phyloP scores from a whole-genome alignment of 2,888 invertebrate genomes.

The Bedellia somnulentella region DNA sequence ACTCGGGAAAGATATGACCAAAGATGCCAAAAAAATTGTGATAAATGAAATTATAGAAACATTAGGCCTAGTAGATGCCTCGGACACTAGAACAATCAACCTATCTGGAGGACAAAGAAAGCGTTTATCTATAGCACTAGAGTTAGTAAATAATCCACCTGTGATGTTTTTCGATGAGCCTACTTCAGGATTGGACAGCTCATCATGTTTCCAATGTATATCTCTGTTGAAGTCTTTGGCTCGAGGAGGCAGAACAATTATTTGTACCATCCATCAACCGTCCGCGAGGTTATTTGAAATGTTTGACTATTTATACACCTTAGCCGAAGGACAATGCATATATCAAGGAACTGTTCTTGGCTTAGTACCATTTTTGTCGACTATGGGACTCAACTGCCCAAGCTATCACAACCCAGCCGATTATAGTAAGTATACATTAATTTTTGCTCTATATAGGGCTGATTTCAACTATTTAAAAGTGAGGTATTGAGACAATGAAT shows the following conservation, averaged over 20 bases:
- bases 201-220: slow-evolving; percentile 92
- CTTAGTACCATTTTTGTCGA: slow-evolving; percentile 84
- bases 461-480: not conserved
- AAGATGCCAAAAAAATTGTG: slow-evolving; percentile 73
- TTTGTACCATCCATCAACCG: slow-evolving; percentile 96
- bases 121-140: slow-evolving; percentile 86
- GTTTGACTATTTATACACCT: slow-evolving; percentile 90
- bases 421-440: slow-evolving; percentile 75
- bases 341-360: slow-evolving; percentile 84
- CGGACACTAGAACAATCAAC: slow-evolving; percentile 76
- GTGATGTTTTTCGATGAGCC: slow-evolving; percentile 98
- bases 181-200: slow-evolving; percentile 90
- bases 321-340: slow-evolving; percentile 92
- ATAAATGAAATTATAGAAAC: slow-evolving; percentile 86
- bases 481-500: too few relatives aligned
- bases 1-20: slow-evolving; percentile 76
- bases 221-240: slow-evolving; percentile 86
- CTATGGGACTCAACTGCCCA: slow-evolving; percentile 86
- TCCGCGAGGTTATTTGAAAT: slow-evolving; percentile 94
- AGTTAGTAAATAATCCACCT: slow-evolving; percentile 93
- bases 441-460: not conserved
- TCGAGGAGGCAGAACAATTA: slow-evolving; percentile 85
- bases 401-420: slow-evolving; percentile 97
- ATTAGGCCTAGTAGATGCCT: slow-evolving; percentile 77
- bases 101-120: slow-evolving; percentile 92